Base-by-base conservation (phyloP, 2,797 vertebrate genomes). In the Tauraco hartlaubi region DNA sequence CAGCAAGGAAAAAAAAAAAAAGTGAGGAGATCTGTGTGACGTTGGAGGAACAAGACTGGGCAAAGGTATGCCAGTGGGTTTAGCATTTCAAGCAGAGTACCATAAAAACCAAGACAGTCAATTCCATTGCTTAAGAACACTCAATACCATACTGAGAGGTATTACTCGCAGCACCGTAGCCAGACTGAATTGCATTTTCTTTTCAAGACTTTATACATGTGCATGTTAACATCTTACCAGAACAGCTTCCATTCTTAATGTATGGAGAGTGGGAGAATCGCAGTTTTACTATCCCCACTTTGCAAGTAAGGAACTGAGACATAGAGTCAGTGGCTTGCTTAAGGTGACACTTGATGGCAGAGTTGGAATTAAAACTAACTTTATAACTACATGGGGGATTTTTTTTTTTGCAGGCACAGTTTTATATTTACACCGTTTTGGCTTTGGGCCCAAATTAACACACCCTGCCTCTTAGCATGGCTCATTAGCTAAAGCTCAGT, bases 391-490 rank as follows among this genome's bases (percentile, higher is more conserved):
- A 43, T 17, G 44, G 18, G 43, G 16, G 23, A 9, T 22, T 5
- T 33, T 35, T 63, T 37, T 56, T 62, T 75, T 69, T 85, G 3
- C 29, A 62, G 56, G 33, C 21, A 43, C 15, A 43, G 37, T 88
- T 68, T 90, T 84, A 25, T 62, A 55, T 78, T 94, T 92, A 88
- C 15, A 66, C 46, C 73, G 4, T 21, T 64, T 88, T 93, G 85
- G 90, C 93, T 92, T 69, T 58, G 39, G n/a, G 93, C 73, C 83
- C 58, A 39, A 69, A 62, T 86, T 95, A 84, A 84, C 62, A 90
- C 18, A 72, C 31, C 16, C 15, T 62, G 14, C 20, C 39, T 84
- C 63, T 78, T 79, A 81, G 66, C 26, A 22, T 12, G 35, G 75
- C 46, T 84, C 88, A 75, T 59, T 91, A 93, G 51, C 46, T 94